Conservation (phyloP, 2,888 invertebrate species). For the Nymphalis urticae region DNA sequence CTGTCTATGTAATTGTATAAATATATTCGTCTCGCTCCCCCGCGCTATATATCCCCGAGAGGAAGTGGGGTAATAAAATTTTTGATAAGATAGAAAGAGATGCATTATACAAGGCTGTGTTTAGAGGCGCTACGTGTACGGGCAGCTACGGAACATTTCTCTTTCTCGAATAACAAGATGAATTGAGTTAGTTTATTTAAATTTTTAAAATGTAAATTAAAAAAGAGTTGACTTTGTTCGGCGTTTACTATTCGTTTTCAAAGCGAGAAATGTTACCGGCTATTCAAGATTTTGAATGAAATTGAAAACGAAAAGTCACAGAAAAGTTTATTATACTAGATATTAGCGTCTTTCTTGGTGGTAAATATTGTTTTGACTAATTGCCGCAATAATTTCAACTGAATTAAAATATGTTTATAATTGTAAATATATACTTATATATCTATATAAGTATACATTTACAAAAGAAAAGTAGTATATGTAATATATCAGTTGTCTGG, state of each 20-base stretch:
- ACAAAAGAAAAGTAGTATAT: no score
- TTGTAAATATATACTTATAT: no score
- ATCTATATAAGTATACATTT: no score
- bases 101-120: constrained; percentile 5
- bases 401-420: no score
- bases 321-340: not conserved
- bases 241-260: constrained; percentile 26
- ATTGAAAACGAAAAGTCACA: constrained; percentile 7
- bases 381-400: no score
- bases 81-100: constrained; percentile 6
- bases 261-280: constrained; percentile 24
- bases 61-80: constrained; percentile 1
- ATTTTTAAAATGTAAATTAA: constrained; percentile 34
- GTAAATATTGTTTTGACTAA: not conserved
- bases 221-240: constrained; percentile 26
- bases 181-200: constrained; percentile 29
- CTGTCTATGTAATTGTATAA: constrained; percentile 10
- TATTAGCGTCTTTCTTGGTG: not conserved
- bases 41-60: not conserved
- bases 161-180: constrained; percentile 26
- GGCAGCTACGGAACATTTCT: constrained; percentile 15
- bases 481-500: no score
- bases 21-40: not conserved
- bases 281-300: constrained; percentile 26
- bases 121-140: constrained; percentile 12